Evolutionary conservation across 1,140 invertebrate species (phyloP), one percentile per base, ranked within the genome.

Genomic region (Ooceraea biroi): DNA sequence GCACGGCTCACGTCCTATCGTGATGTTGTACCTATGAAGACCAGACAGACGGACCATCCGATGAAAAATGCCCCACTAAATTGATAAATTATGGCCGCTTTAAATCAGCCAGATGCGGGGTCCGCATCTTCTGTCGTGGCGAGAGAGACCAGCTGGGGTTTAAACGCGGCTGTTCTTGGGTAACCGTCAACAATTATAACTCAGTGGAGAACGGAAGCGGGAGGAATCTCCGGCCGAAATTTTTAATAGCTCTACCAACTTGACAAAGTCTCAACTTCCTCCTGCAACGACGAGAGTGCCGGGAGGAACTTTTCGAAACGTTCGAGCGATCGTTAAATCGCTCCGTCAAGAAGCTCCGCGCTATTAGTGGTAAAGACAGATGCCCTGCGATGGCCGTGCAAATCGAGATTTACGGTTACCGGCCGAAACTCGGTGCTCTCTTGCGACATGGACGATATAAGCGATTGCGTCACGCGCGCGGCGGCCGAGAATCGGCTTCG

Each of bases 391-490:
- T 55, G 46, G 76, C 22, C 65, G 44, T 69, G 41, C 65, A 69
- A 69, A 80, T 69, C 76, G 25, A 80, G 36, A 80, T 80, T 80
- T 80, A 80, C 36, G 14, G 22, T 48, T 68, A 11, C 12, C 1
- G 65, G 19, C 36, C 48, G 48, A 63, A 63, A 84, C 52, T 69
- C 52, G 5, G 60, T 60, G 46, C 74, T 55, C 44, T 72, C 55
- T 82, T 74, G 55, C 69, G 68, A 82, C 69, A 61, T n/a, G 69
- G 55, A 80, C 76, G 71, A 80, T 80, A n/a, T 80, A 80, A 80
- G 76, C 57, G 30, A 19, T 87, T 87, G 72, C 85, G 72, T 84
- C 85, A 86, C 71, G 36, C 27, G 27, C 10, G n/a, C 36, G 36
- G 7, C 52, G 80, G 11, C 25, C 52, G 83, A 85, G 73, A 68